Base-by-base conservation (phyloP, 2,113 vertebrate species). In the Poeciliopsis occidentalis region DNA sequence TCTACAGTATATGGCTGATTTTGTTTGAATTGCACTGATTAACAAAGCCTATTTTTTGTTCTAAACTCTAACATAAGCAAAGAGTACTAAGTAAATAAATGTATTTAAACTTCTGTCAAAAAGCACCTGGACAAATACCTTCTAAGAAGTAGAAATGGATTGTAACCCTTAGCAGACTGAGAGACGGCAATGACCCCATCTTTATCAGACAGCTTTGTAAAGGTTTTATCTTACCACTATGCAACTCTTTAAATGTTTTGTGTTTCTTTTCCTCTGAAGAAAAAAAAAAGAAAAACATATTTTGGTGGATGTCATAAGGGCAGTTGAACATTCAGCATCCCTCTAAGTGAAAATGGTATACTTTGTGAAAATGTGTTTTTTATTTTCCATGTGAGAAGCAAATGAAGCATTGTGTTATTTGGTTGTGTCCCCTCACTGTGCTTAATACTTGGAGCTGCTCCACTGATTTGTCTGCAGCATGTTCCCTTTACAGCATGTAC, bases 351-450 rank as follows among this genome's bases (percentile, higher is more conserved):
- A 82, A 79, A 62, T 34, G 54, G 64, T 31, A 75, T 81, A 31
- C 70, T 81, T 83, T 73, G 81, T 64, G 71, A 67, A 89, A 90
- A 82, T 79, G 75, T 73, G 66, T 72, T 82, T 77, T 82, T 78
- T 65, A 78, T 82, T 81, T 85, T 81, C 62, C 68, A 64, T 22
- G 27, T 73, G 70, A 84, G 66, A 64, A 68, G 30, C 71, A 76
- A 90, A 84, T 83, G 51, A 75, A 75, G 82, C 57, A 41, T 82
- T 85, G 80, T 85, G 81, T 80, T 87, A 78, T 87, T 85, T 81
- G 65, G 71, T 76, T 82, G 70, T 82, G 66, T 44, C 69, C 69
- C 69, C 69, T 72, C 64, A 29, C 51, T 60, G 54, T 60, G 83
- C 60, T 76, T 67, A 60, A 63, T 66, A 67, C 77, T 83, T 76